phyloP scores from a whole-genome alignment of 2,888 invertebrate genomes.

The Meganola albula region DNA sequence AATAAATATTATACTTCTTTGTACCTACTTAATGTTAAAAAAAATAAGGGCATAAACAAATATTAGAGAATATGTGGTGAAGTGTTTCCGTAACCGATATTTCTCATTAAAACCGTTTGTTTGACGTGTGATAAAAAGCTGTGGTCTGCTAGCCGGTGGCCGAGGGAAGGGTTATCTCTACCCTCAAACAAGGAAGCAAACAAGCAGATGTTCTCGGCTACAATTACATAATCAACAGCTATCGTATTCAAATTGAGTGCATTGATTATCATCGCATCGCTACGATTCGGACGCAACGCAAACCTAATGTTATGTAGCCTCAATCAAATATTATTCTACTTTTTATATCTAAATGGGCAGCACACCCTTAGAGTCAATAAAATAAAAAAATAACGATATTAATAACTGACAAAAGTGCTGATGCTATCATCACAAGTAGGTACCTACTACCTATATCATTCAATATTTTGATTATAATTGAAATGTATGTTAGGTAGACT shows the following conservation, averaged over 20 bases:
- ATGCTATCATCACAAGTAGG: too few relatives aligned
- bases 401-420: constrained; percentile 18
- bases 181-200: constrained; percentile 52
- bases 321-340: not conserved
- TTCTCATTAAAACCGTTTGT: constrained; percentile 69
- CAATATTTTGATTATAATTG: too few relatives aligned
- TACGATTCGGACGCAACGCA: constrained; percentile 14
- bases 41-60: constrained; percentile 44
- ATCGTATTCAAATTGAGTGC: constrained; percentile 64
- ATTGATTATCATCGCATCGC: constrained; percentile 35
- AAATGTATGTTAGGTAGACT: constrained; percentile 37
- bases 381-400: constrained; percentile 14
- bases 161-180: constrained; percentile 57
- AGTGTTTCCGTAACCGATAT: constrained; percentile 75
- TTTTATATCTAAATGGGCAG: constrained; percentile 1
- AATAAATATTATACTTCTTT: constrained; percentile 8
- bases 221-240: constrained; percentile 71
- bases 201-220: constrained; percentile 66
- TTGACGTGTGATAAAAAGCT: constrained; percentile 67
- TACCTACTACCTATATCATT: too few relatives aligned
- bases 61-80: constrained; percentile 61
- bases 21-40: constrained; percentile 20
- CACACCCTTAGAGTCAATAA: constrained; percentile 8
- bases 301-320: not conserved
- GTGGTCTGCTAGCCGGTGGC: constrained; percentile 60